These are phyloP conservation scores for Coleophora flavipennella DNA, from an alignment of 2,888 invertebrate genomes.

Conservation along the genomic window DNA sequence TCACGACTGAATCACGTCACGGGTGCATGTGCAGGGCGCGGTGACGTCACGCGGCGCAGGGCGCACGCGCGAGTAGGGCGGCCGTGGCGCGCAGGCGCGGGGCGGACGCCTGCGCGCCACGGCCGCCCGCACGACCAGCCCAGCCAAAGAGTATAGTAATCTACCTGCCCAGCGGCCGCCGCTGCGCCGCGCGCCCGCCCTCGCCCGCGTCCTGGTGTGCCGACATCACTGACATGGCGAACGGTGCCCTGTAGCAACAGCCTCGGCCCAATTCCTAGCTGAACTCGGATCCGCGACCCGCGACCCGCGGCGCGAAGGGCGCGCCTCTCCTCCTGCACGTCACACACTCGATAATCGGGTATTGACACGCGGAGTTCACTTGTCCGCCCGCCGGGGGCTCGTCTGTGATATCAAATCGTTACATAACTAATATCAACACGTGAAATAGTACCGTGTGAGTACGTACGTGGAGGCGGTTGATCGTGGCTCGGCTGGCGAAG, in stretches of 20 bases:
- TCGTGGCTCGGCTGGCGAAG: conserved; percentile 8
- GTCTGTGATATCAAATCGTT: no score
- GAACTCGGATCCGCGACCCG: background rate
- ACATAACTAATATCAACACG: no score
- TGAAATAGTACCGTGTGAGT: background rate
- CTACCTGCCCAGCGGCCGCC: conserved; percentile 1
- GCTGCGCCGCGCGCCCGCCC: conserved; percentile 5
- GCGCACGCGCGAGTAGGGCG: background rate
- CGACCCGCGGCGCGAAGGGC: background rate
- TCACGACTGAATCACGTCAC: no score
- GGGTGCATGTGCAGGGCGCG: no score
- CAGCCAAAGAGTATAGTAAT: conserved; percentile 7
- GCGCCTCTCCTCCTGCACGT: background rate
- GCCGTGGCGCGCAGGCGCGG: conserved; percentile 2
- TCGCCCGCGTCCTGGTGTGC: background rate
- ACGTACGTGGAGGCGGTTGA: conserved; percentile 4
- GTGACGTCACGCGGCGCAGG: background rate
- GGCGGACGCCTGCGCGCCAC: conserved; percentile 5
- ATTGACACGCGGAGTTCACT: no score
- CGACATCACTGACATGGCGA: background rate
- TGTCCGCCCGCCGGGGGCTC: no score
- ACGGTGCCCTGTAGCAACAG: background rate
- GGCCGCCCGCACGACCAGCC: conserved; percentile 18
- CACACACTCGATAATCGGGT: background rate
- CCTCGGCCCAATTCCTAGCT: background rate